phyloP scores from a whole-genome alignment of 2,113 vertebrate species.

The Ailurus styani region DNA sequence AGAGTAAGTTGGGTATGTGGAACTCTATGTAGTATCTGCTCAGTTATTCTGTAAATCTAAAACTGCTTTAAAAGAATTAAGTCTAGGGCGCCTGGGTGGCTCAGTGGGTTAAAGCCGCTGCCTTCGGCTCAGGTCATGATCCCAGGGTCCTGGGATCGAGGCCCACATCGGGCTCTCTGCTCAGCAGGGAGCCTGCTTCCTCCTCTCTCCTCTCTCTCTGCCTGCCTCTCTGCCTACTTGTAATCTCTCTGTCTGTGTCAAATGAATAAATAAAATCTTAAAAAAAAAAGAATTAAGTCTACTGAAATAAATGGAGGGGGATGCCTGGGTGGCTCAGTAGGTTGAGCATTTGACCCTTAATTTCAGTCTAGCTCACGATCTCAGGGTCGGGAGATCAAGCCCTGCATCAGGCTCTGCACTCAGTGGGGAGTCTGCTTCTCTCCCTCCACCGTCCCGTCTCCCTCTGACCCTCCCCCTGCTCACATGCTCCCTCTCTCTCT shows the following conservation, averaged over 20 bases:
- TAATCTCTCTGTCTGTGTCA: no score
- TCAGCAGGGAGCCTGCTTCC: no score
- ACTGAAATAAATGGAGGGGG: no score
- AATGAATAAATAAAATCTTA: no score
- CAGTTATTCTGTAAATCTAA: not conserved
- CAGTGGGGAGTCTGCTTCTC: not conserved
- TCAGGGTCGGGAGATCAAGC: not conserved
- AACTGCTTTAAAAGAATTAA: not conserved
- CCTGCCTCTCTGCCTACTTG: no score
- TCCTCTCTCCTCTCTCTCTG: no score
- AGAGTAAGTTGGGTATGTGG: not conserved
- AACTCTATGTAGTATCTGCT: not conserved
- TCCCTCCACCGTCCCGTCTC: not conserved
- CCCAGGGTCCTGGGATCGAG: no score
- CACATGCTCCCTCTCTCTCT: not conserved
- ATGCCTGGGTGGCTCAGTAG: no score
- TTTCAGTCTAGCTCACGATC: not conserved
- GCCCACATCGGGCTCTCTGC: no score
- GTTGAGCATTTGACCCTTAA: not conserved
- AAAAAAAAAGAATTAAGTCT: no score
- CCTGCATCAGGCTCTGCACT: not conserved
- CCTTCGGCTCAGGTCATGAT: no score
- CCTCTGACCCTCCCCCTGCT: not conserved
- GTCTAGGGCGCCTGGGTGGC: not conserved
- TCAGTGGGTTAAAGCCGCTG: no score